A percentile compares a stretch with the other conserved stretches of the same genome.
phyloP scores from a whole-genome alignment of 2,797 vertebrate genomes.

The Sternarchorhynchus goeldii region DNA sequence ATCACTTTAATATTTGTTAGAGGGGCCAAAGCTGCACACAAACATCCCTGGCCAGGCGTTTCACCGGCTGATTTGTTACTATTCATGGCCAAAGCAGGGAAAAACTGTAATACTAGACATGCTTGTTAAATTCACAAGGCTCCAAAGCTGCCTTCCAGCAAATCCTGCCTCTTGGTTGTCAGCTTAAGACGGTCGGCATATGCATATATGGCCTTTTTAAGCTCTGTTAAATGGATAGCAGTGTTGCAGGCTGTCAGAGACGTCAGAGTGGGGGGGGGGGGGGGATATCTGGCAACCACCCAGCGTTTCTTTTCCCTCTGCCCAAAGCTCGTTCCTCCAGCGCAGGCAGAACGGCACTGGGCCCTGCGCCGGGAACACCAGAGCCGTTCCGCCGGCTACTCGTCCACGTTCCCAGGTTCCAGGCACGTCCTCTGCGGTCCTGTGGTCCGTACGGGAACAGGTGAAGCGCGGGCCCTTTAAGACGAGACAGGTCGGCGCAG shows the following conservation, averaged over 20 bases:
- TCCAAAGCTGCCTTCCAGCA: conserved; percentile 78
- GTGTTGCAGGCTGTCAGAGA: conserved; percentile 78
- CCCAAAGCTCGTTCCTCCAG: conserved; percentile 30
- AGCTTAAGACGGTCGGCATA: conserved; percentile 77
- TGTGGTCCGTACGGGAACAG: background rate
- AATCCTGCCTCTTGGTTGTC: conserved; percentile 77
- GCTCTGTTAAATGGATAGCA: conserved; percentile 83
- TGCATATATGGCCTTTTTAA: conserved; percentile 81
- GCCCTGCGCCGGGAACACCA: conserved; percentile 32
- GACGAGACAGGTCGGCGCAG: conserved; percentile 40
- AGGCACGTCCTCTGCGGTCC: conserved; percentile 4
- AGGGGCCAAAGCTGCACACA: conserved; percentile 59
- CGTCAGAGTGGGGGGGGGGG: conserved; percentile 33
- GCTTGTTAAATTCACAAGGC: conserved; percentile 84
- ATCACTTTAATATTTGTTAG: conserved; percentile 71
- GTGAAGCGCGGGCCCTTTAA: conserved; percentile 30
- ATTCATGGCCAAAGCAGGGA: conserved; percentile 79
- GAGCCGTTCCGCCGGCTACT: background rate
- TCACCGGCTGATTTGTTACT: conserved; percentile 80
- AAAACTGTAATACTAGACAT: conserved; percentile 77
- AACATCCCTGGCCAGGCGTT: conserved; percentile 75
- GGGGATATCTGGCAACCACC: conserved; percentile 25
- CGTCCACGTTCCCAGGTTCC: background rate
- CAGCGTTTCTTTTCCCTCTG: conserved; percentile 30
- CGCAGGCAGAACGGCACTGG: background rate